Evolutionary conservation across 2,797 vertebrate genomes (phyloP).

Genomic region (Crenichthys baileyi): DNA sequence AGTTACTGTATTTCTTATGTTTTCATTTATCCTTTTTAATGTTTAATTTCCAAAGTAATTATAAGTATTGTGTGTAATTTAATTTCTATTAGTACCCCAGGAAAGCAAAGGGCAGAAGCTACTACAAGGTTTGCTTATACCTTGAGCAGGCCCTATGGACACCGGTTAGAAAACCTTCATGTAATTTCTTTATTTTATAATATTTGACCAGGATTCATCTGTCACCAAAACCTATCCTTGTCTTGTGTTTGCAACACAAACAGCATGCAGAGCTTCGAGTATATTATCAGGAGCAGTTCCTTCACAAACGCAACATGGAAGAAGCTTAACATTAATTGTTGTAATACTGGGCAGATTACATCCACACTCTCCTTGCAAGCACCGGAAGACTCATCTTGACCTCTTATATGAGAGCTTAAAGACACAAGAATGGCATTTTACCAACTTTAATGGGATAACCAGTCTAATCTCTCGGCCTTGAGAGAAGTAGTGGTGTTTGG

Average conservation of each 20-base stretch:
- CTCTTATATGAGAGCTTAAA: slow-evolving; percentile 99
- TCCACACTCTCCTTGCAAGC: slow-evolving; percentile 97
- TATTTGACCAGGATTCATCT: background rate
- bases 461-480: slow-evolving; percentile 99
- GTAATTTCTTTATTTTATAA: background rate
- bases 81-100: background rate
- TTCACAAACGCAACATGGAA: slow-evolving; percentile 99
- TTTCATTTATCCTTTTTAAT: background rate
- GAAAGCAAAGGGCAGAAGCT: background rate
- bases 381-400: slow-evolving; percentile 99
- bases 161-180: background rate
- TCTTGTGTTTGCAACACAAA: slow-evolving; percentile 91
- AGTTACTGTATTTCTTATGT: no score
- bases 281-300: slow-evolving; percentile 97
- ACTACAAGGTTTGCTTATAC: background rate
- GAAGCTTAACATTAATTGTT: slow-evolving; percentile 99
- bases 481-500: slow-evolving; percentile 94
- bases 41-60: background rate
- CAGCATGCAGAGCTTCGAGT: slow-evolving; percentile 94
- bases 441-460: slow-evolving; percentile 99
- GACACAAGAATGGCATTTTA: slow-evolving; percentile 99
- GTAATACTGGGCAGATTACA: slow-evolving; percentile 99
- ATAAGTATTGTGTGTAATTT: background rate
- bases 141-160: background rate
- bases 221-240: slow-evolving; percentile 18